Conservation (phyloP, 2,113 vertebrate genomes). For the Felis chaus region DNA sequence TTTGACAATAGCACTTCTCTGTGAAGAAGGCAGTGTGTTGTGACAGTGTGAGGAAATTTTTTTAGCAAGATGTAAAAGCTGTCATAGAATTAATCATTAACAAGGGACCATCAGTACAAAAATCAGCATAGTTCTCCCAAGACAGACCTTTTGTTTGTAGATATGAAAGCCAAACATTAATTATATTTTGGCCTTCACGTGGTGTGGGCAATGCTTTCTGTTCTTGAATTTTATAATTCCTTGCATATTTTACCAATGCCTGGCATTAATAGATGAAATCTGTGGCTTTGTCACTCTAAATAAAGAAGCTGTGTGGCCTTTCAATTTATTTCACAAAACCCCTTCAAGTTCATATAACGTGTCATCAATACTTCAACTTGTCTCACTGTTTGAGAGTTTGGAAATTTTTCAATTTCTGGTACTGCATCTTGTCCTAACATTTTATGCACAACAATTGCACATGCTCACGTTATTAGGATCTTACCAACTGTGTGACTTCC, state of each 20-base stretch:
- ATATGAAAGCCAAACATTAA: background rate
- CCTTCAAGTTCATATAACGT: background rate
- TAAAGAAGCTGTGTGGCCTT: background rate
- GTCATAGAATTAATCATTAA: background rate
- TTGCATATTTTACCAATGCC: background rate
- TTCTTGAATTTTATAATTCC: slow-evolving; percentile 37
- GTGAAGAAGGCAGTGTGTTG: background rate
- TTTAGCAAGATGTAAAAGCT: background rate
- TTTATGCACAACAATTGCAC: background rate
- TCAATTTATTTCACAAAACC: slow-evolving; percentile 20
- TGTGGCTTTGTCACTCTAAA: background rate
- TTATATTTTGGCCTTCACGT: background rate
- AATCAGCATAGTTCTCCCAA: background rate
- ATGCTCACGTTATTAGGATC: background rate
- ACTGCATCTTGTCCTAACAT: background rate
- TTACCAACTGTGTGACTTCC: background rate
- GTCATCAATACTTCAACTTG: background rate
- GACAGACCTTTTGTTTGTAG: background rate
- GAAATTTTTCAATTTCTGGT: background rate
- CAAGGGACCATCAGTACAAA: background rate
- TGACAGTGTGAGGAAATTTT: background rate
- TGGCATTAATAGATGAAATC: background rate
- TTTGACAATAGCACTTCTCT: background rate
- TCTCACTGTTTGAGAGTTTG: background rate
- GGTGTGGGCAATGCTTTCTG: background rate